These are phyloP conservation scores for Drosophila diplacantha DNA, from an alignment of 2,888 invertebrate genomes.

Conservation along the genomic window DNA sequence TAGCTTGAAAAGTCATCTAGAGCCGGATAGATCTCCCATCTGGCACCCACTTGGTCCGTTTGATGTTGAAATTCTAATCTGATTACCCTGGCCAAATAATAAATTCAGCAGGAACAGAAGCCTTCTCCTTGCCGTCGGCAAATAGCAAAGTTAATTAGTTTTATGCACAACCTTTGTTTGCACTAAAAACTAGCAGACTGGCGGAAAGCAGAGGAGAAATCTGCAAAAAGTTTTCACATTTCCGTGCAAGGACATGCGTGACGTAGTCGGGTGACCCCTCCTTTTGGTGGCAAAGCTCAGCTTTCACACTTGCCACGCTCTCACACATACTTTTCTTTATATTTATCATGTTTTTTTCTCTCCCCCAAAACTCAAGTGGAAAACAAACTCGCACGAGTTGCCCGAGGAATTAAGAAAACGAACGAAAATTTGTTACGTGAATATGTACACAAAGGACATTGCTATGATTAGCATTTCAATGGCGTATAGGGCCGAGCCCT, in stretches of 20 bases:
- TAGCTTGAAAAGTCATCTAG: too few relatives aligned
- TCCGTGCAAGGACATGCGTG: slow-evolving; percentile 62
- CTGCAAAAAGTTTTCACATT: slow-evolving; percentile 49
- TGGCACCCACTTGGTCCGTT: neutral
- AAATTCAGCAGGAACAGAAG: slow-evolving; percentile 20
- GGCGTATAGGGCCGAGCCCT: slow-evolving; percentile 8
- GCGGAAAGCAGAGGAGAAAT: slow-evolving; percentile 33
- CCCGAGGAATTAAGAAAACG: slow-evolving; percentile 25
- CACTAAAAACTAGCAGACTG: slow-evolving; percentile 34
- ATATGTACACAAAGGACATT: slow-evolving; percentile 31
- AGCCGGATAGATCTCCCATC: neutral
- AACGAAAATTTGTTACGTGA: slow-evolving; percentile 14
- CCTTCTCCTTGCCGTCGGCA: slow-evolving; percentile 28
- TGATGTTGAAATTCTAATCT: slow-evolving; percentile 8
- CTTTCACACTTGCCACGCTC: slow-evolving; percentile 39
- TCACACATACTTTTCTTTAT: slow-evolving; percentile 21
- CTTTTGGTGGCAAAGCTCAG: slow-evolving; percentile 15
- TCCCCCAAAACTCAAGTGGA: slow-evolving; percentile 18
- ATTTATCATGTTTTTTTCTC: slow-evolving; percentile 4
- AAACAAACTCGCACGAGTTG: slow-evolving; percentile 27
- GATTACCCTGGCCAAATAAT: slow-evolving; percentile 21
- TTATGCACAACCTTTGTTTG: slow-evolving; percentile 57
- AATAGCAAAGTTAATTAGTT: slow-evolving; percentile 58
- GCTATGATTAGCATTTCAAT: slow-evolving; percentile 41
- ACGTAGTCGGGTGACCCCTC: slow-evolving; percentile 48